Conservation (phyloP, 2,113 vertebrate genomes). For the Chamaea fasciata region DNA sequence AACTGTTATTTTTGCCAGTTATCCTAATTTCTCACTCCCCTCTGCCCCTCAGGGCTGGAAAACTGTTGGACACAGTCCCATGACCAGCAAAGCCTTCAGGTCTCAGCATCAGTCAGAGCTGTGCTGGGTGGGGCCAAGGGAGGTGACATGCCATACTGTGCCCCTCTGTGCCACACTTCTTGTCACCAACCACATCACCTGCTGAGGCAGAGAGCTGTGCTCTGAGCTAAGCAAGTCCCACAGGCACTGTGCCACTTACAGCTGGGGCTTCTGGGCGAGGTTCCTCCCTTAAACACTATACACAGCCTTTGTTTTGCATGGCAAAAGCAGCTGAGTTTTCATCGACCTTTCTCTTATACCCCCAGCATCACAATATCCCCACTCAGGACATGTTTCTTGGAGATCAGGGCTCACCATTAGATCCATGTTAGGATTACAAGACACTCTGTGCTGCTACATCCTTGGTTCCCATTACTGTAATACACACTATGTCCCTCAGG, state of each 20-base stretch:
- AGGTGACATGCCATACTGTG: neutral
- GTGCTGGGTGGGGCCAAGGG: accelerated
- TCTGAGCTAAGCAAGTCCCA: neutral
- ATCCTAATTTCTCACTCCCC: neutral
- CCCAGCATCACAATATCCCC: neutral
- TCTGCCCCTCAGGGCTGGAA: neutral
- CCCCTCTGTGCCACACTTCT: neutral
- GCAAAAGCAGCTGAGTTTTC: neutral
- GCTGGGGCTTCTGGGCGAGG: neutral
- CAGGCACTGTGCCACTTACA: accelerated
- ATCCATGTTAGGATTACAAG: neutral
- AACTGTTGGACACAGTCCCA: accelerated
- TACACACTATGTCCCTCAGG: neutral
- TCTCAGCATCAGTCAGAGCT: neutral
- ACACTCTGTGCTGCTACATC: neutral
- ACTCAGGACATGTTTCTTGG: neutral
- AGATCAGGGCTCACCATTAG: neutral
- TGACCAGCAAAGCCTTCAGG: neutral
- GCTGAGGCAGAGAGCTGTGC: neutral
- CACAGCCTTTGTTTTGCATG: neutral
- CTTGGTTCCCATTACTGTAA: neutral
- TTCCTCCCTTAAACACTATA: accelerated
- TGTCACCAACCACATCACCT: neutral
- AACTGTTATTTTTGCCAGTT: neutral
- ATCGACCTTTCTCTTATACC: neutral